These are phyloP conservation scores for Ceratina australensis DNA, from an alignment of 1,140 invertebrate species.

Conservation along the genomic window DNA sequence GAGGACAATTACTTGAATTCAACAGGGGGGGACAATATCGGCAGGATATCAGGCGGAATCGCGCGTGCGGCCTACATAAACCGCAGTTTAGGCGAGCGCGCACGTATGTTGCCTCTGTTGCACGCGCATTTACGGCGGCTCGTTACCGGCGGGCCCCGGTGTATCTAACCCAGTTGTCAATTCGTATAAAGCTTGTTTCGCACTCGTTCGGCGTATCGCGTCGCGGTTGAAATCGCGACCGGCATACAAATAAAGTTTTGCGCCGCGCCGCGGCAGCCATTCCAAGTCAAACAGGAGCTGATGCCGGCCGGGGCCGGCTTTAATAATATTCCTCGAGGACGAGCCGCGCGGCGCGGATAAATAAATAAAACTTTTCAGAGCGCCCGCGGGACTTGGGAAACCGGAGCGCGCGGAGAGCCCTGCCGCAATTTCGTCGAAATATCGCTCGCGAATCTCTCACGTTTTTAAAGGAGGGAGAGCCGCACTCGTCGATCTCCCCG, in stretches of 20 bases:
- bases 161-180: slow-evolving; percentile 72
- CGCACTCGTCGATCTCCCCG: not conserved
- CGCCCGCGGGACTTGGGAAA: not conserved
- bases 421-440: slow-evolving; percentile 47
- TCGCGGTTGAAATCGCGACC: slow-evolving; percentile 58
- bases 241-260: slow-evolving; percentile 63
- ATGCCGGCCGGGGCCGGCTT: slow-evolving; percentile 15
- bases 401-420: not conserved
- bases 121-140: slow-evolving; percentile 42
- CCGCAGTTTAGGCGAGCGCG: not conserved
- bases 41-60: slow-evolving; percentile 6
- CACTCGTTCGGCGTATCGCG: slow-evolving; percentile 65
- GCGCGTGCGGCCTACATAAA: not conserved
- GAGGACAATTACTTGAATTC: slow-evolving; percentile 1
- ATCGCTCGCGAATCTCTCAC: slow-evolving; percentile 19
- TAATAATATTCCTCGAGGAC: slow-evolving; percentile 61
- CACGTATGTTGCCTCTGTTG: not conserved
- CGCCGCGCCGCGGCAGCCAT: slow-evolving; percentile 9
- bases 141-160: slow-evolving; percentile 62
- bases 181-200: slow-evolving; percentile 66
- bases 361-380: slow-evolving; percentile 62
- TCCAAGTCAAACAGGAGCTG: slow-evolving; percentile 69
- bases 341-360: slow-evolving; percentile 48
- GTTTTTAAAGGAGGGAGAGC: slow-evolving; percentile 16
- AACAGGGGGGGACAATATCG: not conserved